Conservation (phyloP, 1,140 invertebrate species). For the Nasonia longicornis region DNA sequence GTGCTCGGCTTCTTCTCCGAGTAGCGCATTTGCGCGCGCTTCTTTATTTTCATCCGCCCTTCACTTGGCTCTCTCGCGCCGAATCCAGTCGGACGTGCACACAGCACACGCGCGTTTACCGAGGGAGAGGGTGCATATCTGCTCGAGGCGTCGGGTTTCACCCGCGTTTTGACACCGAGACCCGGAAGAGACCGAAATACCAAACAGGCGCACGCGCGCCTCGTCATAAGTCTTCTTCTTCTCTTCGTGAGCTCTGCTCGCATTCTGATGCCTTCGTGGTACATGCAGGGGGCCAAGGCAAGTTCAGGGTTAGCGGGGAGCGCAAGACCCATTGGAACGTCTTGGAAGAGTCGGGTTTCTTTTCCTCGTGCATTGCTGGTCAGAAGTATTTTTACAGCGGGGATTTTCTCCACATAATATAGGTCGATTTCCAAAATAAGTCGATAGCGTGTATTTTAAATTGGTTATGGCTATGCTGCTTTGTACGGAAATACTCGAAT, state of each 20-base stretch:
- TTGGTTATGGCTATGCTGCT: too few species aligned
- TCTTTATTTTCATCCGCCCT: background rate
- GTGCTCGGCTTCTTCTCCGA: background rate
- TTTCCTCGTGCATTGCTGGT: background rate
- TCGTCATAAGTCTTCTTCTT: conserved; percentile 60
- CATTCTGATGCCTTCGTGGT: conserved; percentile 29
- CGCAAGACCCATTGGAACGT: background rate
- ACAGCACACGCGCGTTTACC: background rate
- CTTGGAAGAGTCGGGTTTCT: conserved; percentile 2
- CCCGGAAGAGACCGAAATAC: conserved; percentile 55
- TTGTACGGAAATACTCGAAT: too few species aligned
- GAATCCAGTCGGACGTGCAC: conserved; percentile 18
- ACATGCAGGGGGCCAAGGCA: background rate
- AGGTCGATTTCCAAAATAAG: background rate
- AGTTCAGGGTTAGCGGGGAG: conserved; percentile 27
- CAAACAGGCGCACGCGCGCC: conserved; percentile 44
- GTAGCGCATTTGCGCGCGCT: background rate
- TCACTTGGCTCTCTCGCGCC: background rate
- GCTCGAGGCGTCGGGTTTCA: conserved; percentile 32
- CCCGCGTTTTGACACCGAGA: conserved; percentile 44
- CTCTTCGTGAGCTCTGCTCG: background rate
- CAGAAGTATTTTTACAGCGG: background rate
- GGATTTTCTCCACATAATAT: background rate
- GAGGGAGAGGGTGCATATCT: background rate
- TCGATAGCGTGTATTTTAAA: background rate